phyloP scores from a whole-genome alignment of 1,140 invertebrate genomes.

The Pseudobourletiella spinata region DNA sequence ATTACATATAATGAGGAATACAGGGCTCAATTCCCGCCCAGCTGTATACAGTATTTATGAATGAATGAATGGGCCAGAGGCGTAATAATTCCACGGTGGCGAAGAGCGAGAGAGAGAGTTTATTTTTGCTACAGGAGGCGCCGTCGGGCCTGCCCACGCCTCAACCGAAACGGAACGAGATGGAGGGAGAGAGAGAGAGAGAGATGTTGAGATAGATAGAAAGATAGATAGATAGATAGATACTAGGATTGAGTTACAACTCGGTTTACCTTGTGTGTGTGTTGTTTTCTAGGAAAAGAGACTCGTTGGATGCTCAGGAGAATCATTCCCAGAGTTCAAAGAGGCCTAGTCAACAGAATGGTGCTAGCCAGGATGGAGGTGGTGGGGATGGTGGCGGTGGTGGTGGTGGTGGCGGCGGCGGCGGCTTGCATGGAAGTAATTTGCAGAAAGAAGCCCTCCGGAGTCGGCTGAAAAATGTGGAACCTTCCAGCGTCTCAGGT shows the following conservation, averaged over 20 bases:
- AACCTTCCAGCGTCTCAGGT: slow-evolving; percentile 51
- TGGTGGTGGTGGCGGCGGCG: too few relatives aligned
- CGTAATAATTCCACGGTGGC: too few relatives aligned
- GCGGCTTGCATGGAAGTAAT: background rate
- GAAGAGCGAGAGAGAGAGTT: background rate
- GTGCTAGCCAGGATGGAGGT: slow-evolving; percentile 21
- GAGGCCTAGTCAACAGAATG: slow-evolving; percentile 33
- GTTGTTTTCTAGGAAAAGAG: background rate
- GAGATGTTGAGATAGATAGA: background rate
- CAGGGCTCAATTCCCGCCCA: too few relatives aligned
- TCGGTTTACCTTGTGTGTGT: background rate
- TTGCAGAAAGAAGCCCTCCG: slow-evolving; percentile 15
- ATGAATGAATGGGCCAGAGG: too few relatives aligned
- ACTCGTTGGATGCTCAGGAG: slow-evolving; percentile 12
- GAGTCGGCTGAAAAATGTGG: slow-evolving; percentile 39
- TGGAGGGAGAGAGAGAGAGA: too few relatives aligned
- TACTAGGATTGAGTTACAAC: background rate
- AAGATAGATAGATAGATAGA: background rate
- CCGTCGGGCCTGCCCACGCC: background rate
- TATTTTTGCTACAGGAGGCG: background rate
- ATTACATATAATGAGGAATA: too few relatives aligned
- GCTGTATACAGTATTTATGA: too few relatives aligned
- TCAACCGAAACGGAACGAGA: too few relatives aligned
- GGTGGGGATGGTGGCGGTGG: slow-evolving; percentile 1
- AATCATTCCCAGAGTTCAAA: slow-evolving; percentile 27